Evolutionary conservation across 2,113 vertebrate genomes (phyloP).

Genomic region (Gyps fulvus): DNA sequence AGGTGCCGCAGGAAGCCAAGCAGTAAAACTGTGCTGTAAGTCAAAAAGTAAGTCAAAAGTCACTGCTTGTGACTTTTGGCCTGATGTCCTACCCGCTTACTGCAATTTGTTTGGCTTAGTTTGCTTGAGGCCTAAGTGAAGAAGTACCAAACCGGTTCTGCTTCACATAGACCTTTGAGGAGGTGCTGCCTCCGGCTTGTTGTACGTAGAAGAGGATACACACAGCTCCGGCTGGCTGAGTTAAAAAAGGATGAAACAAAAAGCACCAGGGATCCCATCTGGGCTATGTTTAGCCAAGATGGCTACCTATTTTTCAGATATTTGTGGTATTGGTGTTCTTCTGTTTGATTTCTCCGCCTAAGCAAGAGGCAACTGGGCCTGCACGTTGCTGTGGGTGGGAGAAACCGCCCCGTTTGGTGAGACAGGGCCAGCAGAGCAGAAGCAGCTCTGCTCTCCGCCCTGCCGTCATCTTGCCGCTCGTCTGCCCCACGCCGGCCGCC

Average conservation of each 20-base stretch:
- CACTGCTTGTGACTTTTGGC: not conserved
- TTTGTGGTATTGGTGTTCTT: not conserved
- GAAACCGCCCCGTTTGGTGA: fast-evolving
- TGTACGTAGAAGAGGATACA: not conserved
- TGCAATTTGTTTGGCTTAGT: not conserved
- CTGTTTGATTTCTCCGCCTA: not conserved
- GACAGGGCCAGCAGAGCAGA: not conserved
- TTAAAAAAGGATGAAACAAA: not conserved
- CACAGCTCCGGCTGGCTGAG: not conserved
- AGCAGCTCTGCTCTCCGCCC: not conserved
- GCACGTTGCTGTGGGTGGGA: not conserved
- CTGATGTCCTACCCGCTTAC: not conserved
- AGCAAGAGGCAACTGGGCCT: not conserved
- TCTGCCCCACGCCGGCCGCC: not conserved
- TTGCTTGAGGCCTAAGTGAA: not conserved
- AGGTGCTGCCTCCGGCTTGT: not conserved
- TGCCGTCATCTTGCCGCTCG: not conserved
- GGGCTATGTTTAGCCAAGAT: not conserved
- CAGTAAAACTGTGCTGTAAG: not conserved
- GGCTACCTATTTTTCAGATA: not conserved
- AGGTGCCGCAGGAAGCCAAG: not conserved
- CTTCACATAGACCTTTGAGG: not conserved
- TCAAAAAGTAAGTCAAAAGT: no score
- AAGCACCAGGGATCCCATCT: not conserved
- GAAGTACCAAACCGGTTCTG: not conserved